Evolutionary conservation across 2,113 vertebrate species (phyloP).

Genomic region (Oryzias woworae): DNA sequence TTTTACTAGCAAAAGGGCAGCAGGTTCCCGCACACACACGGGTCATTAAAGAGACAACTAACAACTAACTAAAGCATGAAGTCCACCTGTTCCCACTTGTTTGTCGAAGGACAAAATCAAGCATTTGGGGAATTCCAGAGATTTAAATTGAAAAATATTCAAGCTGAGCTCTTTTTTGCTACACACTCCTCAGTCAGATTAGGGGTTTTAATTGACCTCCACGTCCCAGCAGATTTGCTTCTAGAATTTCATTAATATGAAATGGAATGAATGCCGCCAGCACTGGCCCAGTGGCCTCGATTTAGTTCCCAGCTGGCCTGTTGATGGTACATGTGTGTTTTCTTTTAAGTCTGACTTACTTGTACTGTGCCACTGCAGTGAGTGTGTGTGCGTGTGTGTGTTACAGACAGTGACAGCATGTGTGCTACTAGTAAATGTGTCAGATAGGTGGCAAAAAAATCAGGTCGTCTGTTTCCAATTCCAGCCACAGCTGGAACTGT

Average conservation of each 20-base stretch:
- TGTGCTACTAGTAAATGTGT: constrained; percentile 69
- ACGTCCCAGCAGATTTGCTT: constrained; percentile 73
- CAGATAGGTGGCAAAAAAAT: constrained; percentile 64
- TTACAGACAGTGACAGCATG: constrained; percentile 36
- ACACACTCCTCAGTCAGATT: constrained; percentile 66
- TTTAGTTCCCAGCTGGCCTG: constrained; percentile 68
- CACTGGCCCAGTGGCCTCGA: constrained; percentile 79
- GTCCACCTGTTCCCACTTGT: constrained; percentile 44
- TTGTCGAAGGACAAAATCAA: constrained; percentile 60
- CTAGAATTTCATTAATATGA: constrained; percentile 78
- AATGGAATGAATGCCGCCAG: constrained; percentile 78
- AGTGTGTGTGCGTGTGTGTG: constrained; percentile 11
- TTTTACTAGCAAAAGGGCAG: no score
- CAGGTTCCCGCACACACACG: background rate
- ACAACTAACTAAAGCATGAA: constrained; percentile 56
- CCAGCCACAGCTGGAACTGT: constrained; percentile 47
- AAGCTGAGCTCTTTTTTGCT: constrained; percentile 48
- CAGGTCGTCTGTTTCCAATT: constrained; percentile 57
- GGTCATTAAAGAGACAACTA: constrained; percentile 41
- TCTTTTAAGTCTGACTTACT: constrained; percentile 86
- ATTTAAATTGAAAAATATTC: constrained; percentile 56
- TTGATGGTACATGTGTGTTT: constrained; percentile 73
- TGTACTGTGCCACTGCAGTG: constrained; percentile 52
- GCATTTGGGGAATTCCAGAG: constrained; percentile 55
- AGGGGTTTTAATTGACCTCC: constrained; percentile 78